A percentile compares a stretch with the other conserved stretches of the same genome.
Conservation (phyloP, 2,888 invertebrate species). For the Harmothoe impar region DNA sequence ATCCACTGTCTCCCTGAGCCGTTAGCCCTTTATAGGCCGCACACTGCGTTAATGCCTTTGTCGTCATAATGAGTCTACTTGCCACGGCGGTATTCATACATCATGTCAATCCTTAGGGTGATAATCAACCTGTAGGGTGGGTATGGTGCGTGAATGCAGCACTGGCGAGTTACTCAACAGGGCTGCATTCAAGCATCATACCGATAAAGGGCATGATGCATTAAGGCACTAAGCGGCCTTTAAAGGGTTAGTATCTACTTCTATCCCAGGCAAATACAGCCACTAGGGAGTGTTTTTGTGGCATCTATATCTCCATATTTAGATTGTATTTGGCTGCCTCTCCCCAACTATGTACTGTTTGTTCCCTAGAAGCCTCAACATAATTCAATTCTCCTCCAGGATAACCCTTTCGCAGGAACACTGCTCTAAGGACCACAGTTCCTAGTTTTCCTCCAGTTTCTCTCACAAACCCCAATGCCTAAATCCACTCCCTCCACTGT, state of each 20-base stretch:
- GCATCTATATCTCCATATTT: constrained; percentile 14
- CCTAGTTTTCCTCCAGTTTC: constrained; percentile 17
- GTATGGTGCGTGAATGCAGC: too few relatives aligned
- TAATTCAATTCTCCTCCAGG: neutral
- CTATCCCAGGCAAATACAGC: neutral
- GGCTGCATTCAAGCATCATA: too few relatives aligned
- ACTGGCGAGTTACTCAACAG: too few relatives aligned
- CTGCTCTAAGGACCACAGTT: neutral
- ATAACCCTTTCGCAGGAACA: neutral
- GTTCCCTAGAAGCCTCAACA: neutral
- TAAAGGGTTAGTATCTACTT: too few relatives aligned
- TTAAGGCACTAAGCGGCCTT: too few relatives aligned
- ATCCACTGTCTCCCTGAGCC: neutral
- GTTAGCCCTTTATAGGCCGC: too few relatives aligned
- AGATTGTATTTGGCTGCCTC: neutral
- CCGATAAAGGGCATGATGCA: too few relatives aligned
- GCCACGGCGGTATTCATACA: too few relatives aligned
- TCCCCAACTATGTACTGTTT: neutral
- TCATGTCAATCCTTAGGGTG: too few relatives aligned
- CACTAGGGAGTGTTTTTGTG: neutral
- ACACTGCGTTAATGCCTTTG: too few relatives aligned
- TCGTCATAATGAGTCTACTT: too few relatives aligned
- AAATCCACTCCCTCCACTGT: neutral
- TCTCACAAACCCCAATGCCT: neutral
- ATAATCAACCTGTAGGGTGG: too few relatives aligned